Percentiles rank a stretch among this genome's conserved stretches.
phyloP scores from a whole-genome alignment of 2,113 vertebrate genomes.

The Rostratula benghalensis region DNA sequence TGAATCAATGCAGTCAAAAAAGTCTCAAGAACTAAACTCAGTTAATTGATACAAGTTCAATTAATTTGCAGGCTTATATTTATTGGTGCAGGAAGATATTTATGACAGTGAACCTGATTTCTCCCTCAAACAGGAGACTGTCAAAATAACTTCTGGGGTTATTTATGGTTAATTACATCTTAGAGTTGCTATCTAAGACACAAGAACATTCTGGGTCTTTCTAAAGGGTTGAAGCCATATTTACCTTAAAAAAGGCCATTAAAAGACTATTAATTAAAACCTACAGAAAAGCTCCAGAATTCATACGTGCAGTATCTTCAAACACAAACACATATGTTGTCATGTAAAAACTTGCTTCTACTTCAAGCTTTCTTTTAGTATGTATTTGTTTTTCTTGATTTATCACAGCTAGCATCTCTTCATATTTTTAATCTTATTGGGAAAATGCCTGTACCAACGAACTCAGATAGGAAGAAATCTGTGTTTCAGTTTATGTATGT shows the following conservation, averaged over 20 bases:
- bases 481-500: not conserved
- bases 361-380: not conserved
- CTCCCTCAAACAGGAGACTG: not conserved
- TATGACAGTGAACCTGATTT: not conserved
- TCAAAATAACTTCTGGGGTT: not conserved
- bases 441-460: conserved; percentile 31
- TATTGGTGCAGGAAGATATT: not conserved
- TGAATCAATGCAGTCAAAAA: not conserved
- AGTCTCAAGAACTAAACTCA: not conserved
- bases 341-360: not conserved
- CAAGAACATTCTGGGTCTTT: not conserved
- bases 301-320: not conserved
- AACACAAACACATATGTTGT: not conserved
- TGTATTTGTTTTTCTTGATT: conserved; percentile 49
- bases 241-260: not conserved
- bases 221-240: not conserved
- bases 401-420: conserved; percentile 45
- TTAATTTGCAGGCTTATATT: not conserved
- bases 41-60: not conserved
- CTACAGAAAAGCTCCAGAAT: not conserved
- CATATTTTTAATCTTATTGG: conserved; percentile 30
- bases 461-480: conserved; percentile 11
- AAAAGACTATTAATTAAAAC: not conserved
- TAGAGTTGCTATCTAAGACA: not conserved
- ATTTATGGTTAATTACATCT: not conserved